phyloP scores from a whole-genome alignment of 1,140 invertebrate genomes.

The Ptiloglossa arizonensis region DNA sequence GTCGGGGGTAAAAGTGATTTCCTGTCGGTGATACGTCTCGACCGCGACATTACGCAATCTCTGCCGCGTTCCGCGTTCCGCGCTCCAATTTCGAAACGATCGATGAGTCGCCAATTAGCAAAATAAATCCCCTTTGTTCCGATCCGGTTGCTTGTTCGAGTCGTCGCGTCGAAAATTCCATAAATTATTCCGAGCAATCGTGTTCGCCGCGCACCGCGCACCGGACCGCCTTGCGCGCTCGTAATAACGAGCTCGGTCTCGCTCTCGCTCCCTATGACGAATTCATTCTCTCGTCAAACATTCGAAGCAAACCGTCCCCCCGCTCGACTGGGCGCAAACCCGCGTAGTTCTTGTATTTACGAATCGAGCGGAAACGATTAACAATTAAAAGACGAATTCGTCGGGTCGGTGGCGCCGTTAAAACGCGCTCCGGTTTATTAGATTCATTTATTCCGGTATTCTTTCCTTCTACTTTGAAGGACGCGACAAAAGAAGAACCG shows the following conservation, averaged over 20 bases:
- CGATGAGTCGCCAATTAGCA: background rate
- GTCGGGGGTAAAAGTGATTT: constrained; percentile 38
- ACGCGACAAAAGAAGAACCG: constrained; percentile 3
- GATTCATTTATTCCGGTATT: background rate
- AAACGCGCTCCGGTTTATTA: constrained; percentile 51
- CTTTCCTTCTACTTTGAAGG: background rate
- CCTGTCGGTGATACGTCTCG: constrained; percentile 15
- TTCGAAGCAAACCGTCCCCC: background rate
- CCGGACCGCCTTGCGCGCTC: background rate
- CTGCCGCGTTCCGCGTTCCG: background rate
- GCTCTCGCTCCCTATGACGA: background rate
- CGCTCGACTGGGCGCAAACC: too few species aligned
- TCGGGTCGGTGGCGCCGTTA: too few species aligned
- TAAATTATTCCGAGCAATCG: background rate
- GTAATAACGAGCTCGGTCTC: background rate
- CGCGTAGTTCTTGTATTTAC: background rate
- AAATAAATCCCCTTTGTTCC: background rate
- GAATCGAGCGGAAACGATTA: background rate
- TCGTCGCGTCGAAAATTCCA: background rate
- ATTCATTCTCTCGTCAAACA: background rate
- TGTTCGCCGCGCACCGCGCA: too few species aligned
- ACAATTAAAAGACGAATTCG: background rate
- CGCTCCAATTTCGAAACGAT: background rate
- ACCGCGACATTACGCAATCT: background rate
- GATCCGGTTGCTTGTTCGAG: background rate